Conservation (phyloP, 1,140 invertebrate species). For the Aphis gossypii region DNA sequence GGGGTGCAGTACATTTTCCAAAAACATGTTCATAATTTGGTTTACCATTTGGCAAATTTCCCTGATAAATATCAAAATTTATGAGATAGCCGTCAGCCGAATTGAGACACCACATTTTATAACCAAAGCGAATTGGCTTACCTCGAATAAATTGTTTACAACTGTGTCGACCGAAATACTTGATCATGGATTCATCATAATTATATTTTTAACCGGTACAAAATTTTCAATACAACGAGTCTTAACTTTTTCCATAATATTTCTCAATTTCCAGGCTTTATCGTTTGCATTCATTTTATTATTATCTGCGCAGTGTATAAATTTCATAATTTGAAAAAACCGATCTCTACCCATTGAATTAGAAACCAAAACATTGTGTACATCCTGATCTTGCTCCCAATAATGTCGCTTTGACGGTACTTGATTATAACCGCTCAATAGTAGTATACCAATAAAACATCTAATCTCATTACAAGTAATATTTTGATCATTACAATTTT, state of each 20-base stretch:
- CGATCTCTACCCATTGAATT: not conserved
- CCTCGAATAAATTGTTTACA: constrained; percentile 24
- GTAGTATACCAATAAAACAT: not conserved
- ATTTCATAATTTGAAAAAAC: constrained; percentile 23
- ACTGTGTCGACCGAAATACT: not conserved
- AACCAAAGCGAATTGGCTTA: not conserved
- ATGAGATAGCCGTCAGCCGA: not conserved
- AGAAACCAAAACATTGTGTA: not conserved
- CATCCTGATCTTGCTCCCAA: constrained; percentile 13
- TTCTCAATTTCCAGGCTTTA: constrained; percentile 31
- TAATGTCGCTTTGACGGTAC: not conserved
- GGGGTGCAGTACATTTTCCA: not conserved
- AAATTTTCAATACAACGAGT: not conserved
- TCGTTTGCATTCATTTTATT: not conserved
- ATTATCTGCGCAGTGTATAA: constrained; percentile 16
- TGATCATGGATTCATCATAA: not conserved
- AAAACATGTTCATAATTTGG: not conserved
- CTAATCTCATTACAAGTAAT: constrained; percentile 24
- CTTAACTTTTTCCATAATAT: not conserved
- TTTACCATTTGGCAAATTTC: not conserved
- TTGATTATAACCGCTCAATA: not conserved
- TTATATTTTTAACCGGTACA: not conserved
- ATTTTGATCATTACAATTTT: constrained; percentile 29
- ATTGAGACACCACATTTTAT: not conserved
- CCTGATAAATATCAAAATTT: not conserved